Conservation (phyloP, 2,797 vertebrate species). For the Gephyroberyx darwinii region DNA sequence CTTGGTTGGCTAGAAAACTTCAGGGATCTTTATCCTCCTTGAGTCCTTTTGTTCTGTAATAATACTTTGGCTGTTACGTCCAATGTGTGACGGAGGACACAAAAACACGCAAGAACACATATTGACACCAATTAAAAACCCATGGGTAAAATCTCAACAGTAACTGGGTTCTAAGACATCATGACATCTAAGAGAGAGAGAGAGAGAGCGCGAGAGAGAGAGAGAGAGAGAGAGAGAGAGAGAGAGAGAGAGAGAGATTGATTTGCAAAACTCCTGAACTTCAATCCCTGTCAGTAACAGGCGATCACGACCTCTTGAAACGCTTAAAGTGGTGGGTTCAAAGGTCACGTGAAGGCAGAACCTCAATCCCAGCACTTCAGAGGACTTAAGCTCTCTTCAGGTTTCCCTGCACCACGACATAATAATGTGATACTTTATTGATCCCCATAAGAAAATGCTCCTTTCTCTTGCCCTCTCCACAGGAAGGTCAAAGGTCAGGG, state of each 20-base stretch:
- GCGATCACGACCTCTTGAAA: constrained; percentile 44
- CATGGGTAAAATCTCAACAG: too few relatives aligned
- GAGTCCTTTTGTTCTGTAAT: too few relatives aligned
- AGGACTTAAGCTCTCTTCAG: background rate
- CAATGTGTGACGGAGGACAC: background rate
- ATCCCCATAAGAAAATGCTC: constrained; percentile 29
- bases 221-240: background rate
- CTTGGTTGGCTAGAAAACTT: too few relatives aligned
- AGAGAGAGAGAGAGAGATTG: background rate
- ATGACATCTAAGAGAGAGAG: too few relatives aligned
- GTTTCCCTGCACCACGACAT: constrained; percentile 16
- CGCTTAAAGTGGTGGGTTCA: constrained; percentile 35
- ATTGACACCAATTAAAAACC: background rate
- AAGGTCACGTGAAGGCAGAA: constrained; percentile 33
- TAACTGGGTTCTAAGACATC: background rate
- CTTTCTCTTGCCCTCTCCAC: constrained; percentile 11
- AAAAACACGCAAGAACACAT: background rate
- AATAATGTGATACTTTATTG: constrained; percentile 52
- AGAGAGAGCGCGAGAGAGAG: too few relatives aligned
- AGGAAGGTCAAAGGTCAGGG: background rate
- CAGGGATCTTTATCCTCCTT: too few relatives aligned
- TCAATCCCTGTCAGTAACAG: constrained; percentile 18
- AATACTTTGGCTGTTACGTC: too few relatives aligned
- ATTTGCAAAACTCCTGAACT: constrained; percentile 1
- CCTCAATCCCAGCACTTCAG: constrained; percentile 28